Conservation (phyloP, 2,888 invertebrate species). For the Calliopum simillimum region DNA sequence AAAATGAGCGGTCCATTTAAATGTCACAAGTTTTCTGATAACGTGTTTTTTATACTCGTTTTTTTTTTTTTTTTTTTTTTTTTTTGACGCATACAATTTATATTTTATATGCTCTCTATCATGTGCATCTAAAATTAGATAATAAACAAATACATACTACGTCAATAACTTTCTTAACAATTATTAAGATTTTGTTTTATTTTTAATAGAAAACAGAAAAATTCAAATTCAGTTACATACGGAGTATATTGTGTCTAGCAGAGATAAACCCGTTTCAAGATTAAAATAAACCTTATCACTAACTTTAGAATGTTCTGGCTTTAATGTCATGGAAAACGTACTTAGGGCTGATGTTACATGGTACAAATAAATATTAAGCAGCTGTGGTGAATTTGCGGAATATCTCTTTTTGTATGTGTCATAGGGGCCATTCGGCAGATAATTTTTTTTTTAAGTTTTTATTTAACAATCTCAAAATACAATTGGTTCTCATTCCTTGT, state of each 20-base stretch:
- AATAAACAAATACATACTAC: too few species aligned
- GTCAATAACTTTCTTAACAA: too few species aligned
- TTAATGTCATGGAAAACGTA: neutral
- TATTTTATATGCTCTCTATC: too few species aligned
- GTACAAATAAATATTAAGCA: too few species aligned
- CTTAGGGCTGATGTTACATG: too few species aligned
- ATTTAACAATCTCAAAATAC: too few species aligned
- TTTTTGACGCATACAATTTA: neutral
- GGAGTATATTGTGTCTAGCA: neutral
- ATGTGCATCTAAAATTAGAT: too few species aligned
- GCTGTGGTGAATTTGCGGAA: too few species aligned
- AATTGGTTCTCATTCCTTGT: too few species aligned
- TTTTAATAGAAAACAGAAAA: neutral
- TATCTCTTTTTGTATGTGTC: too few species aligned
- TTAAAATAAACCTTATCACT: neutral
- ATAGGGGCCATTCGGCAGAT: too few species aligned
- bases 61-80: neutral
- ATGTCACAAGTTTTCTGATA: constrained; percentile 6
- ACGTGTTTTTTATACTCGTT: neutral
- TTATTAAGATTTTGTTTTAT: neutral
- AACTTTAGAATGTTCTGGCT: neutral
- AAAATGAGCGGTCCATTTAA: constrained; percentile 19
- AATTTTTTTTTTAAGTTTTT: too few species aligned
- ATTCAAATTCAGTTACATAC: neutral
- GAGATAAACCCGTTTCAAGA: constrained; percentile 7